Evolutionary conservation across 2,797 vertebrate species (phyloP), one percentile per base, ranked within the genome.

Genomic region (Eremophila alpestris): DNA sequence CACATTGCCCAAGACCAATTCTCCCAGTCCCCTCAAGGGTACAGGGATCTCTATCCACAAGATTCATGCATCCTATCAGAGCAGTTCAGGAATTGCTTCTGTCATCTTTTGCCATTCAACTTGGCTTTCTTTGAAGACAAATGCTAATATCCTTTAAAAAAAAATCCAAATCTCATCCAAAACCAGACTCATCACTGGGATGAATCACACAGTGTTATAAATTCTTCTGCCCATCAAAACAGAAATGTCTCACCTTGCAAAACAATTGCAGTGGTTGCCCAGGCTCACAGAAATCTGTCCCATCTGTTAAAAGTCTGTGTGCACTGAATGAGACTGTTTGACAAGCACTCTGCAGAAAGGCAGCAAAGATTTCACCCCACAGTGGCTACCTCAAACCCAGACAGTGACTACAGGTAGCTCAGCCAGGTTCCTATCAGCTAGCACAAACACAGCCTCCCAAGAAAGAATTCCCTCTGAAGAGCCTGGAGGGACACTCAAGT

Each of bases 141-240:
- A 89, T 15, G 29, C 36, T 32, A 52, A 76, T 16, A 71, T 13
- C 12, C 65, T 78, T 76, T 5, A 18, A 51, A 81, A 56, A 63
- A 73, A 59, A 63, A 58, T 12, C 24, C 40, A 59, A 59, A 65
- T 65, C 34, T 48, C 59, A 71, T 71, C 77, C 74, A 59, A 84
- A 80, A 10, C 17, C 62, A 87, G 75, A 69, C 20, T 83, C 43
- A 21, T 52, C 55, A 15, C 32, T 82, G 59, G 10, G 41, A 68
- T 16, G 52, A 89, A 63, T 87, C 79, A 85, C 75, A 20, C 21
- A 27, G 22, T 1, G 0, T 46, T 63, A 17, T 34, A 69, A 54
- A 64, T 75, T 67, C 77, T 75, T 38, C 83, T 45, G n/a, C 54
- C 76, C 17, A 2, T 86, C 93, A 71, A 70, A 94, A 88, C 51